phyloP scores from a whole-genome alignment of 2,797 vertebrate species.

The Melanogrammus aeglefinus region DNA sequence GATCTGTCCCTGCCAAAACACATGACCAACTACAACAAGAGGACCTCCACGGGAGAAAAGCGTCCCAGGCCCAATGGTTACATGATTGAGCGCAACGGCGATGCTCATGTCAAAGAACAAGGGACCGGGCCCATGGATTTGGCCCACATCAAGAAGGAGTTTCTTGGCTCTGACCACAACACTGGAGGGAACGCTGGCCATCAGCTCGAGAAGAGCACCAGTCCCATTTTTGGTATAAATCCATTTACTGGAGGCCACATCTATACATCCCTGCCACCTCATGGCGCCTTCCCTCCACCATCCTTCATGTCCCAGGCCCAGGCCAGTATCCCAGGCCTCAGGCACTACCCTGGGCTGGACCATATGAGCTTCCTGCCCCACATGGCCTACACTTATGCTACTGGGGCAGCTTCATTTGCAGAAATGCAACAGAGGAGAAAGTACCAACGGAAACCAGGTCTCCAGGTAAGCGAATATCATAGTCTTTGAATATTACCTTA shows the following conservation, averaged over 20 bases:
- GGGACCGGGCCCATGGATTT: conserved; percentile 85
- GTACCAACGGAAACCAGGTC: conserved; percentile 90
- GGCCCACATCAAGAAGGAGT: conserved; percentile 92
- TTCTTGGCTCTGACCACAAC: conserved; percentile 78
- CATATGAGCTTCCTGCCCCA: conserved; percentile 96
- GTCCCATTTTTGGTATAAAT: conserved; percentile 90
- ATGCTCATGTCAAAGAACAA: conserved; percentile 77
- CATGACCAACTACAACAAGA: conserved; percentile 80
- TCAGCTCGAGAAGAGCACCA: conserved; percentile 87
- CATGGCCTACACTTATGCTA: conserved; percentile 94
- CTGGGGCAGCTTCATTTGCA: conserved; percentile 88
- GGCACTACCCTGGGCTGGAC: conserved; percentile 89
- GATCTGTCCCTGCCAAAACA: conserved; percentile 98
- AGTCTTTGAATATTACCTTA: background rate
- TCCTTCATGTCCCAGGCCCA: conserved; percentile 90
- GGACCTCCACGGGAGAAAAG: conserved; percentile 79
- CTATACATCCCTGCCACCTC: conserved; percentile 88
- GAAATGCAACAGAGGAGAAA: conserved; percentile 95
- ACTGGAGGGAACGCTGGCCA: conserved; percentile 41
- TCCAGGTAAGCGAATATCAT: conserved; percentile 83
- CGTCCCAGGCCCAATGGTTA: conserved; percentile 82
- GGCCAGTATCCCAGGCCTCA: conserved; percentile 87
- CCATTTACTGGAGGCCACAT: conserved; percentile 86
- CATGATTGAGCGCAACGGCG: conserved; percentile 77
- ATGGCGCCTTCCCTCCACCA: conserved; percentile 90